Evolutionary conservation across 2,113 vertebrate genomes (phyloP).

Genomic region (Tyrannus savana): DNA sequence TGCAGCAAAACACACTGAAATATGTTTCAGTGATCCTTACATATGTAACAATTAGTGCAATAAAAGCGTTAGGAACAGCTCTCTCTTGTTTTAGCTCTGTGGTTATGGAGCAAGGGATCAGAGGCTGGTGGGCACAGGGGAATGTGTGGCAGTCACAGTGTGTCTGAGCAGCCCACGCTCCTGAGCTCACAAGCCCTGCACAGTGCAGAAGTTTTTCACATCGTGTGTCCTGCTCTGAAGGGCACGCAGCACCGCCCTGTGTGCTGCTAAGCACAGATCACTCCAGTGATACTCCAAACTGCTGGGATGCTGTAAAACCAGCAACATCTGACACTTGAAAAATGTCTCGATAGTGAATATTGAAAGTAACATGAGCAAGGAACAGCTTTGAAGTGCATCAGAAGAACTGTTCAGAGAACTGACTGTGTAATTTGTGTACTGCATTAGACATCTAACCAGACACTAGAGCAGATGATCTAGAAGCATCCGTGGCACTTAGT

Average conservation of each 20-base stretch:
- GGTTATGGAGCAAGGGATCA: neutral
- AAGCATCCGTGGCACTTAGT: neutral
- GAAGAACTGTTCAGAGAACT: neutral
- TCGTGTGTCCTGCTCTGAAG: neutral
- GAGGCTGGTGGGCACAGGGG: neutral
- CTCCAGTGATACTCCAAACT: neutral
- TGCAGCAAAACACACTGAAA: neutral
- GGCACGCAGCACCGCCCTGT: neutral
- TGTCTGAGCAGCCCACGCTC: neutral
- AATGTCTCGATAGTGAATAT: neutral
- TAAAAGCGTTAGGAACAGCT: neutral
- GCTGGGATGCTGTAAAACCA: neutral
- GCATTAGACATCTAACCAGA: neutral
- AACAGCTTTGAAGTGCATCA: neutral
- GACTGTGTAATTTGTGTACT: neutral
- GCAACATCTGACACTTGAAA: neutral
- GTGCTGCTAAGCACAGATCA: neutral
- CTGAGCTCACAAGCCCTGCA: rapidly evolving
- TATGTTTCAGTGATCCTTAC: too few species aligned
- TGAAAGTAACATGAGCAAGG: neutral
- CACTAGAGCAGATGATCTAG: neutral
- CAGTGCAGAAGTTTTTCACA: neutral
- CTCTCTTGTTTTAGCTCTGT: neutral
- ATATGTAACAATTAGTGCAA: neutral
- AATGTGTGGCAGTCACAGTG: neutral